Evolutionary conservation across 2,113 vertebrate species (phyloP), one percentile per base, ranked within the genome.

Genomic region (Fregetta grallaria): DNA sequence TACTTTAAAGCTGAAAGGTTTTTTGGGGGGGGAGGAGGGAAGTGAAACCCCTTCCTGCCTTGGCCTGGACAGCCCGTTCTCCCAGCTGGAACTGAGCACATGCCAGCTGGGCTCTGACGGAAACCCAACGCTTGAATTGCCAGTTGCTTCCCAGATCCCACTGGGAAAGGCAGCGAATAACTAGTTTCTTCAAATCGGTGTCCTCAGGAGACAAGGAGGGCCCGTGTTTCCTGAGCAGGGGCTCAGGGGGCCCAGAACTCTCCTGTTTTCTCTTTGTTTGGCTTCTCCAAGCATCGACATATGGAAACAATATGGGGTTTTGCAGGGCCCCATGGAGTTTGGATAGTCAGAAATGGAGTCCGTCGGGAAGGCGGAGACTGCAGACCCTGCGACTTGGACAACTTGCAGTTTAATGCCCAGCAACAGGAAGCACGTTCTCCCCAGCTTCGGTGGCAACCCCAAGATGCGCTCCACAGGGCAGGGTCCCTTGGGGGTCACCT

Each of bases 191-290:
- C 49, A 58, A 82, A 30, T 10, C 7, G 3, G 15, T 27, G 34
- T 45, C 55, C 58, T 38, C 63, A 13, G 26, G 4, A 85, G 56
- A 38, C 8, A 22, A 74, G 72, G 62, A 59, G 30, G 18, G 8
- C 30, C n/a, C 4, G 1, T 20, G 42, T 10, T 67, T 34, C 52
- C 74, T 3, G 15, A 74, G 55, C 32, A 62, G 15, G 12, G 27
- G 27, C 63, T 50, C 45, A 13, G 38, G 75, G 12, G 40, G 70
- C 38, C 55, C 68, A 5, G 49, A 87, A 85, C 84, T 87, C 95
- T 71, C 22, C 72, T 5, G 8, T 74, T n/a, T 17, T 32, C 65
- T 95, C 91, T 96, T 97, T 97, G 86, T 96, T 78, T 17, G 84
- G 52, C 81, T 87, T 44, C 84, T 81, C 84, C 70, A 4, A 88